Percentiles rank a stretch among this genome's conserved stretches.
Conservation (phyloP, 1,140 invertebrate species). For the Ostrea edulis region DNA sequence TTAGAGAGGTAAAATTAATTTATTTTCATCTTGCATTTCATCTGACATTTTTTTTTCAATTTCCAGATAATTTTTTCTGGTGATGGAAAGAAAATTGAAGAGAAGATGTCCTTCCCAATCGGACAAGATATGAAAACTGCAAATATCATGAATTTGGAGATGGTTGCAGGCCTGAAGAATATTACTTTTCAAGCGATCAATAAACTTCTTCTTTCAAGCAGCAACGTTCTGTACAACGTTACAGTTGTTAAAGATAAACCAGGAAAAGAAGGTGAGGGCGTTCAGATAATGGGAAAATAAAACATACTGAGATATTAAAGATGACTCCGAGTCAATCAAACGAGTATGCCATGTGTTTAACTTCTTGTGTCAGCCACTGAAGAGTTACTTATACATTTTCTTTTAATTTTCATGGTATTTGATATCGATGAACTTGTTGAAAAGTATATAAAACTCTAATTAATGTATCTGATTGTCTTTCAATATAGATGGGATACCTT, state of each 20-base stretch:
- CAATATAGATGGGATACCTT: neutral
- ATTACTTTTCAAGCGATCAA: constrained; percentile 43
- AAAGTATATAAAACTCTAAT: neutral
- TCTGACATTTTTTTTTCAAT: too few relatives aligned
- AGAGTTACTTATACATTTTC: too few relatives aligned
- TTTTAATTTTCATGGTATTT: too few relatives aligned
- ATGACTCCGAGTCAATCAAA: too few relatives aligned
- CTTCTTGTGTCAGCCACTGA: neutral
- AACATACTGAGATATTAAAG: neutral
- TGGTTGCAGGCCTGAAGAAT: constrained; percentile 25
- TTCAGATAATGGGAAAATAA: neutral
- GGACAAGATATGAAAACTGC: constrained; percentile 29
- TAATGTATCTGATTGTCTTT: neutral
- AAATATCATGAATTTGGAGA: constrained; percentile 25
- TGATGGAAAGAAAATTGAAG: neutral
- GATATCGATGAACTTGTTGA: too few relatives aligned
- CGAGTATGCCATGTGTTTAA: neutral
- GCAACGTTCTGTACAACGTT: constrained; percentile 33
- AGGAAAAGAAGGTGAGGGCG: neutral
- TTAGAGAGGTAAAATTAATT: too few relatives aligned
- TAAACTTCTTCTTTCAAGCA: constrained; percentile 33
- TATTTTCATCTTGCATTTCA: too few relatives aligned
- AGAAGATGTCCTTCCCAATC: constrained; percentile 40
- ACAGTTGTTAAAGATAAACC: constrained; percentile 28
- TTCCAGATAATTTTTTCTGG: neutral